Base-by-base conservation (phyloP, 2,888 invertebrate species). In the Aromia moschata region DNA sequence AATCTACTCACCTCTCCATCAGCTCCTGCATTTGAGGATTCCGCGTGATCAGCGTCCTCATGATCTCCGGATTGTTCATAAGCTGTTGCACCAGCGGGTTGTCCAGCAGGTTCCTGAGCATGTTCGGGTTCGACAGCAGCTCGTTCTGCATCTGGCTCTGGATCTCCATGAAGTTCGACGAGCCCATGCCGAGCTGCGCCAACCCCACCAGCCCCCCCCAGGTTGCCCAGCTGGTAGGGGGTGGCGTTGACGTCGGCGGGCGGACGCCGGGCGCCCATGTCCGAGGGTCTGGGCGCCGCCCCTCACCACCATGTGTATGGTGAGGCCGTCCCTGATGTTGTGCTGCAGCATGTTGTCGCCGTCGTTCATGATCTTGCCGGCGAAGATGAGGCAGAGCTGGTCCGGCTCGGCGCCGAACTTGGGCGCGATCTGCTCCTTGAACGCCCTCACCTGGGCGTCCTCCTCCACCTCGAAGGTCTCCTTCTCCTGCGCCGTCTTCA, bases 281-380 rank as follows among this genome's bases (percentile, higher is more conserved):
- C 74, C 25, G 84, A 85, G 67, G 83, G 84, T 61, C 88, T 83
- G 7, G 89, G 86, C n/a, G 89, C 89, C 52, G 90, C 86, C n/a
- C 80, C 94, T 93, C 66, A 98, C 91, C 52, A 98, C 97, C 72
- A 98, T 85, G 83, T 99, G 98, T 60, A 98, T 92, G 52, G 96
- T 95, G 76, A 96, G 85, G 43, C 97, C 98, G 85, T 98, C 96
- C 80, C 93, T 94, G 73, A 98, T 92, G 79, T 93, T 92, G 81
- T 96, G 95, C 74, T 90, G 89, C 68, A 86, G 85, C 56, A 98
- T 81, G 46, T 90, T 90, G 77, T 98, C 98, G 65, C 86, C 88
- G 83, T 98, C 98, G 81, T 98, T 98, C 89, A 98, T 90, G 64
- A 98, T 98, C 86, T 98, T 98, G 55, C 98, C 98, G 80, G 97